Evolutionary conservation across 2,113 vertebrate species (phyloP).

Genomic region (Sclerurus mexicanus): DNA sequence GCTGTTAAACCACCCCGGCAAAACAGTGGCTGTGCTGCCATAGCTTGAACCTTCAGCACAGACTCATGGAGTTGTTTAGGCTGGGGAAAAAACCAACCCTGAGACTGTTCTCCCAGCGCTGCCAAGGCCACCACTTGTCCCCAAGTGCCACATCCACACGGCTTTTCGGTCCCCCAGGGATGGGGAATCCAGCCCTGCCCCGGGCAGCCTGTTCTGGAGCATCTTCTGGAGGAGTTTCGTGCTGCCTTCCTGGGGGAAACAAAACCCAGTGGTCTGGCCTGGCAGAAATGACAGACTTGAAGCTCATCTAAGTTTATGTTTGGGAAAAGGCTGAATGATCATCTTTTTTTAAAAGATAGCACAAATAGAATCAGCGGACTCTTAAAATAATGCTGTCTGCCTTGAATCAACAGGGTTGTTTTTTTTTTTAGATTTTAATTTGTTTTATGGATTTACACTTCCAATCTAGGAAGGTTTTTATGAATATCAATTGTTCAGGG

Average conservation of each 20-base stretch:
- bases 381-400: background rate
- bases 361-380: background rate
- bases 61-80: background rate
- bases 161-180: background rate
- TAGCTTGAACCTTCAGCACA: background rate
- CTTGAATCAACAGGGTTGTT: background rate
- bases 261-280: background rate
- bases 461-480: background rate
- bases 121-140: background rate
- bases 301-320: background rate
- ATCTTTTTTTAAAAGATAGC: background rate
- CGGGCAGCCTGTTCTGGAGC: background rate
- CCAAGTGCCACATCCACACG: background rate
- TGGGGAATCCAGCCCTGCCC: background rate
- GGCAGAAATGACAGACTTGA: background rate
- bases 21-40: background rate
- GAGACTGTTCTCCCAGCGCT: background rate
- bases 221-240: background rate
- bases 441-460: background rate
- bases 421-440: background rate
- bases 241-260: background rate
- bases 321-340: background rate
- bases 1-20: rapidly evolving
- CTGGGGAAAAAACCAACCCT: background rate
- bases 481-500: background rate